Evolutionary conservation across 2,888 invertebrate species (phyloP), one percentile per base, ranked within the genome.

Genomic region (Dynastes maya): DNA sequence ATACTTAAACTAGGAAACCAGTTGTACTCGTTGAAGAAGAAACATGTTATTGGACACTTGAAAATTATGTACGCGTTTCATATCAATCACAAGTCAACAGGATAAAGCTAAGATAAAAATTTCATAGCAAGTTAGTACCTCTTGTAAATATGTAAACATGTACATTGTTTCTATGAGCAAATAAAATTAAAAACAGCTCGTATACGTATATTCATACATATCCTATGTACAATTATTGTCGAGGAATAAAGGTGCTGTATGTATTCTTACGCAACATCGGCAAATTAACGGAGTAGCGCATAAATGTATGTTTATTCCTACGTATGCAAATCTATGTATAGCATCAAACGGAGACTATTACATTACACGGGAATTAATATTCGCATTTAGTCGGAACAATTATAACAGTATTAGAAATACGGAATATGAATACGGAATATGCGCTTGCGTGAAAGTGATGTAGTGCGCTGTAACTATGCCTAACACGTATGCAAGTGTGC

Each of bases 331-430:
- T 22, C 22, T 55, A 55, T 29, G 22, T 32, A 32, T 65, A 65
- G 16, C 65, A 65, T 37, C 40, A 51, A 51, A 22, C 22, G 22
- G 22, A 51, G 68, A 51, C 70, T 32, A 70, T 51, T 68, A 40
- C 53, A 70, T 53, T 32, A 53, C 13, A 13, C 11, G 40, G 27
- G 29, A 53, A 70, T 70, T 70, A 70, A 51, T 51, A 51, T 51
- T 70, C 51, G n/a, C 27, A 27, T 70, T 70, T 49, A 29, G 32
- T 27, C 27, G 27, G 13, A 29, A 27, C 51, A 70, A 70, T 70
- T 70, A 70, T 70, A 70, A 70, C 70, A 53, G 70, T 51, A 70
- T 70, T 70, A 70, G 32, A 49, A 29, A 29, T 51, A 70, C 6
- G 22, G 27, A 70, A 70, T 13, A 13, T 22, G 32, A 51, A 51